Evolutionary conservation across 2,797 vertebrate species (phyloP).

Genomic region (Mus caroli): DNA sequence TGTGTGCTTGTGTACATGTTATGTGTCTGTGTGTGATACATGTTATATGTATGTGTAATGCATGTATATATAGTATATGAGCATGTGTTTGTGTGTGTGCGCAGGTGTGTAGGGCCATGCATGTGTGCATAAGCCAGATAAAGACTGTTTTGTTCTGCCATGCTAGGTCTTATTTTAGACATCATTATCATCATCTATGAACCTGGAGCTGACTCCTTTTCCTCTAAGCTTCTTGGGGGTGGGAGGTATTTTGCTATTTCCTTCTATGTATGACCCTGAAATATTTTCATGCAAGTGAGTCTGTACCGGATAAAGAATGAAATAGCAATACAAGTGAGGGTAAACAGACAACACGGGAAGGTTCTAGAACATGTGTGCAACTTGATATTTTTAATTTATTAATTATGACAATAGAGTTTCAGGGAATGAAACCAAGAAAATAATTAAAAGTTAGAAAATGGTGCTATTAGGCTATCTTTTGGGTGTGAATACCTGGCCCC

Average conservation of each 20-base stretch:
- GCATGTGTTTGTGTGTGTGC: no score
- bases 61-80: neutral
- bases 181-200: no score
- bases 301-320: neutral
- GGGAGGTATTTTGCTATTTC: neutral
- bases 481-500: neutral
- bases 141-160: neutral
- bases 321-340: neutral
- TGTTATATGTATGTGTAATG: neutral
- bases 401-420: neutral
- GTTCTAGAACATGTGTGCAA: neutral
- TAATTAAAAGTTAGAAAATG: constrained; percentile 1
- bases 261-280: neutral
- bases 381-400: neutral
- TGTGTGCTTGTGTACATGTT: neutral
- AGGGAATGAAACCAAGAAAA: neutral
- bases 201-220: neutral
- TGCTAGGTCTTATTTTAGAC: neutral
- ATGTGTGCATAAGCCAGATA: neutral
- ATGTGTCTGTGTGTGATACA: neutral
- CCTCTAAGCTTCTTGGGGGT: neutral
- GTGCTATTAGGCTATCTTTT: neutral
- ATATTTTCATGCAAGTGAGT: neutral
- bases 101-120: neutral
- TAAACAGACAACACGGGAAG: neutral